Conservation (phyloP, 2,888 invertebrate genomes). For the Platynereis dumerilii region DNA sequence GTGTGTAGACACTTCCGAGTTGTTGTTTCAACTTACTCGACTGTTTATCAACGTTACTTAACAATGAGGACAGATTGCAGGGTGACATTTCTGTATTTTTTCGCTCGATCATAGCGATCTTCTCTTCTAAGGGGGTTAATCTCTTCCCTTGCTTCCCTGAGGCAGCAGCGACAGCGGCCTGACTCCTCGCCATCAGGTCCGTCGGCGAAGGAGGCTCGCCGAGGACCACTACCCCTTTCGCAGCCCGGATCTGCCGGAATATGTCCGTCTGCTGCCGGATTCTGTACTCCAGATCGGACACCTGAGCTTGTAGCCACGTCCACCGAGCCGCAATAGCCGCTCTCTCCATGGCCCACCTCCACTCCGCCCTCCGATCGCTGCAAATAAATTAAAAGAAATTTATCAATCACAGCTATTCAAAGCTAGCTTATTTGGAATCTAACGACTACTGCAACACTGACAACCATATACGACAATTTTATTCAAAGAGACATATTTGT, state of each 20-base stretch:
- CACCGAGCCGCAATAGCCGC: slow-evolving; percentile 84
- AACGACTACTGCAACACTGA: too few species aligned
- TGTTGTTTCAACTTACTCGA: slow-evolving; percentile 52
- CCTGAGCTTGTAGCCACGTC: slow-evolving; percentile 92
- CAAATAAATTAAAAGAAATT: slow-evolving; percentile 26
- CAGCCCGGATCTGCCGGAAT: slow-evolving; percentile 68
- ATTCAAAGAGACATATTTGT: too few species aligned
- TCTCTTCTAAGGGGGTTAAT: slow-evolving; percentile 34
- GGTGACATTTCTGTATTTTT: slow-evolving; percentile 47
- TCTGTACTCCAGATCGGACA: slow-evolving; percentile 88
- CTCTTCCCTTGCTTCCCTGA: slow-evolving; percentile 15
- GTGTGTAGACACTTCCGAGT: slow-evolving; percentile 52
- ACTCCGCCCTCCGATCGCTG: slow-evolving; percentile 65
- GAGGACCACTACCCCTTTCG: slow-evolving; percentile 70
- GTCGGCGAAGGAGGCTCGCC: slow-evolving; percentile 48
- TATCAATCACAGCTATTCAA: too few species aligned
- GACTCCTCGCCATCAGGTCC: slow-evolving; percentile 35
- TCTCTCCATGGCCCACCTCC: slow-evolving; percentile 72
- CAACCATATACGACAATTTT: too few species aligned
- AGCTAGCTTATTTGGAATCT: too few species aligned
- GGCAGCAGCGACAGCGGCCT: not conserved
- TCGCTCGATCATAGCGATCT: slow-evolving; percentile 34
- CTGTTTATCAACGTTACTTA: slow-evolving; percentile 56
- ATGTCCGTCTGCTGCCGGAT: slow-evolving; percentile 87
- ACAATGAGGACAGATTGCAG: slow-evolving; percentile 50